Conservation (phyloP, 1,140 invertebrate genomes). For the Megalopta genalis region DNA sequence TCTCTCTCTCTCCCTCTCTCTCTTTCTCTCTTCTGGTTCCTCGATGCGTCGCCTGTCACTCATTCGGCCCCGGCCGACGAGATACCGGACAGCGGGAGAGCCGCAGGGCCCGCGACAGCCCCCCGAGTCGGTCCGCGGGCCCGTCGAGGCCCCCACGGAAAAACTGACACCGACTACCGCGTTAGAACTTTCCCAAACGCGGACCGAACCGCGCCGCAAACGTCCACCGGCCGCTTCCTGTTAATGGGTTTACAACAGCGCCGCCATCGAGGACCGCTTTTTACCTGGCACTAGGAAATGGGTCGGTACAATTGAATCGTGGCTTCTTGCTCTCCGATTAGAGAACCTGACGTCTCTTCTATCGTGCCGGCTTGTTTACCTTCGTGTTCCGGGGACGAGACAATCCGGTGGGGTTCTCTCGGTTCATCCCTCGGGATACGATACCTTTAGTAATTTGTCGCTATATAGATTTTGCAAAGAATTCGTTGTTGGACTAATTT, state of each 20-base stretch:
- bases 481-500: too few species aligned
- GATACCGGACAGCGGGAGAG: conserved; percentile 24
- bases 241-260: conserved; percentile 10
- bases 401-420: too few species aligned
- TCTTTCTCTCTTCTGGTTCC: conserved; percentile 35
- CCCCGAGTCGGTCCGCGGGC: not conserved
- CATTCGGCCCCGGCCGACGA: conserved; percentile 35
- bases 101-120: not conserved
- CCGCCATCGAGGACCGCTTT: not conserved
- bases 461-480: too few species aligned
- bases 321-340: not conserved
- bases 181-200: conserved; percentile 42
- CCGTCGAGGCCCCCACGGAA: conserved; percentile 4
- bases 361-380: not conserved
- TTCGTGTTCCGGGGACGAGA: not conserved
- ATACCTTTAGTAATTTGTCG: too few species aligned
- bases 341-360: not conserved
- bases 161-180: conserved; percentile 34
- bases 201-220: not conserved
- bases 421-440: too few species aligned
- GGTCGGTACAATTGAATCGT: not conserved
- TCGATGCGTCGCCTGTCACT: conserved; percentile 58
- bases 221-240: not conserved
- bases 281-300: not conserved
- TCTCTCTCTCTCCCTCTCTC: not conserved